Percentiles rank a stretch among this genome's conserved stretches.
phyloP scores from a whole-genome alignment of 2,797 vertebrate genomes.

The Catamblyrhynchus diadema region DNA sequence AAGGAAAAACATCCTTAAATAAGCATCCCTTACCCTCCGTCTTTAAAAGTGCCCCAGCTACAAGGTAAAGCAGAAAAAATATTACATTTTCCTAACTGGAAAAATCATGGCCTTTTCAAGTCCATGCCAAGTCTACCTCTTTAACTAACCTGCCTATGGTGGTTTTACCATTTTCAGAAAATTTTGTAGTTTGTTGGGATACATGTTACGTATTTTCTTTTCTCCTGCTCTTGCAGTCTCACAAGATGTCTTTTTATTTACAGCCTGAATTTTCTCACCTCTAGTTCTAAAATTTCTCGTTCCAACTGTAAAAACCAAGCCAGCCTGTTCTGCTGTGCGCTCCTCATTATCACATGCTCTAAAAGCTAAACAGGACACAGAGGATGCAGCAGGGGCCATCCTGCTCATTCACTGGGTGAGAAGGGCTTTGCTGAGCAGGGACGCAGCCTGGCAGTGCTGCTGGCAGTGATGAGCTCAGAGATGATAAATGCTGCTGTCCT shows the following conservation, averaged over 20 bases:
- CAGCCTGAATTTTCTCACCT: background rate
- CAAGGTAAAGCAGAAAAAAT: background rate
- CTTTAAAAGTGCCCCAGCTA: background rate
- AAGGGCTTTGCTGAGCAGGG: constrained; percentile 6
- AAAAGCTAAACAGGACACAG: background rate
- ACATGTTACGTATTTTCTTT: background rate
- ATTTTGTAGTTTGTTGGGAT: background rate
- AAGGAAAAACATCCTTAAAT: background rate
- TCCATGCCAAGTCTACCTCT: background rate
- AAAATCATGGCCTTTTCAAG: background rate
- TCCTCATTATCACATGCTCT: background rate
- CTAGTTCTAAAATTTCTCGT: background rate
- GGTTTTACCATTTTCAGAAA: background rate
- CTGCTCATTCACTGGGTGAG: background rate
- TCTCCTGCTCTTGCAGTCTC: background rate
- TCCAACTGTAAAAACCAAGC: background rate
- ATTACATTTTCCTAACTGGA: background rate
- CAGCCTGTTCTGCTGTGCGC: background rate
- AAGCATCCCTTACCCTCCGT: background rate
- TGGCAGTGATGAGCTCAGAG: background rate
- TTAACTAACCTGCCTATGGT: background rate
- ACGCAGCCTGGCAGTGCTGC: background rate
- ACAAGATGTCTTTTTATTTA: background rate
- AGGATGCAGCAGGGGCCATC: background rate
- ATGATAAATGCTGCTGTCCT: constrained; percentile 32